Evolutionary conservation across 2,797 vertebrate species (phyloP).

Genomic region (Danio choprae): DNA sequence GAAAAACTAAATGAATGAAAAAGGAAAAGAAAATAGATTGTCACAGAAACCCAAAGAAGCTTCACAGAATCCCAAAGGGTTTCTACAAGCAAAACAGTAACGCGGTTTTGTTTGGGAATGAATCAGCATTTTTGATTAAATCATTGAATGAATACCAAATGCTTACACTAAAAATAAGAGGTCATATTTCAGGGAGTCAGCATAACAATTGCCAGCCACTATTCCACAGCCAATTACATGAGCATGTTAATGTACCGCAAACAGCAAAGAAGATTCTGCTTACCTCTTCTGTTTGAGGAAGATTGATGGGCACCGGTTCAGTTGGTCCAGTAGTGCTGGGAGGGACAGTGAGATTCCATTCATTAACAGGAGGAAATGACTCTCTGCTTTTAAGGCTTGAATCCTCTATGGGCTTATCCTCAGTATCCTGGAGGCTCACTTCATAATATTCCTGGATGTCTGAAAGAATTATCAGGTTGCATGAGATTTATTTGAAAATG

Average conservation of each 20-base stretch:
- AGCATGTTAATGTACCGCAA: background rate
- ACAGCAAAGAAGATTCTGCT: constrained; percentile 24
- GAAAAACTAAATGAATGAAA: too few species aligned
- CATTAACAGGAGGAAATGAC: constrained; percentile 76
- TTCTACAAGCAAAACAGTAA: background rate
- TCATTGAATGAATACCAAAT: background rate
- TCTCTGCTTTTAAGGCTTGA: constrained; percentile 70
- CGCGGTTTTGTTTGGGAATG: background rate
- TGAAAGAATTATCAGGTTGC: constrained; percentile 43
- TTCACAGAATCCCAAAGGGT: too few species aligned
- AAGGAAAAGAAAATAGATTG: too few species aligned
- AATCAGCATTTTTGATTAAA: background rate
- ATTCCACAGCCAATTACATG: background rate
- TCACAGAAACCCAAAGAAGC: background rate
- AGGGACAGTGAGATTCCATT: constrained; percentile 82
- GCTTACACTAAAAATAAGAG: background rate
- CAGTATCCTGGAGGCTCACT: constrained; percentile 86
- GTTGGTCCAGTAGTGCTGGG: constrained; percentile 80
- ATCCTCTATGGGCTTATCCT: constrained; percentile 75
- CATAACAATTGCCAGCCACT: background rate
- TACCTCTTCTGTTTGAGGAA: constrained; percentile 82
- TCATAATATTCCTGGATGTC: constrained; percentile 92
- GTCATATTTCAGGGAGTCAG: too few species aligned
- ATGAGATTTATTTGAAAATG: background rate
- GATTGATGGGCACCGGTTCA: constrained; percentile 79